These are phyloP conservation scores for Parelbella ahira DNA, from an alignment of 2,888 invertebrate genomes.

Conservation along the genomic window DNA sequence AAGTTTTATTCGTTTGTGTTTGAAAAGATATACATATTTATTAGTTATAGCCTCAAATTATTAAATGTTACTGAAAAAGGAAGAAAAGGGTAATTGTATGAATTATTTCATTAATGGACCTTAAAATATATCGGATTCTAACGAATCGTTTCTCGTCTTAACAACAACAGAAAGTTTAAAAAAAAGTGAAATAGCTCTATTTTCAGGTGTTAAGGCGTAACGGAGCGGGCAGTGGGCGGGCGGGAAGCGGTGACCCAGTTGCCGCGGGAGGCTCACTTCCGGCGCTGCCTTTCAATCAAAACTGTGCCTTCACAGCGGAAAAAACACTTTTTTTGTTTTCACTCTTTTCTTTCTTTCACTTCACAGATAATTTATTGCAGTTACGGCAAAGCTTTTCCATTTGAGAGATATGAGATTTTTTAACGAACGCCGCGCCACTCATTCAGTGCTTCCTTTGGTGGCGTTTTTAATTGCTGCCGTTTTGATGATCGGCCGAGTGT, in stretches of 20 bases:
- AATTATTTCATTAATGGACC: no score
- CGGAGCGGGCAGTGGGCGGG: conserved; percentile 10
- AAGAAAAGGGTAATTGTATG: no score
- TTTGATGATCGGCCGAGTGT: no score
- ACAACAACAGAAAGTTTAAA: no score
- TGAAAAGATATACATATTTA: no score
- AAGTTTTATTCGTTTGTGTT: no score
- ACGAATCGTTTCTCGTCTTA: no score
- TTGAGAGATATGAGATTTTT: conserved; percentile 23
- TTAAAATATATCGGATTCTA: no score
- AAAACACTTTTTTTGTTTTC: conserved; percentile 32
- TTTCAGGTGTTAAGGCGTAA: conserved; percentile 14
- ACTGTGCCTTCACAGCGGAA: conserved; percentile 31
- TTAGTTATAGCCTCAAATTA: no score
- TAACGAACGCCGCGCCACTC: conserved; percentile 22
- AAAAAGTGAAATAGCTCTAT: conserved; percentile 19
- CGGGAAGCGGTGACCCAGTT: conserved; percentile 40
- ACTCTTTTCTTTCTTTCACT: conserved; percentile 25
- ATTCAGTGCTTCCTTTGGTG: conserved; percentile 16
- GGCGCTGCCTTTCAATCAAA: conserved; percentile 40
- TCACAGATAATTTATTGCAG: conserved; percentile 25
- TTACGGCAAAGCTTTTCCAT: conserved; percentile 24
- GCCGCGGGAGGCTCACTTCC: conserved; percentile 39
- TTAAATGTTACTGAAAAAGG: no score
- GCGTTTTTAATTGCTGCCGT: conserved; percentile 22